Evolutionary conservation across 2,113 vertebrate genomes (phyloP).

Genomic region (Megaleporinus macrocephalus): DNA sequence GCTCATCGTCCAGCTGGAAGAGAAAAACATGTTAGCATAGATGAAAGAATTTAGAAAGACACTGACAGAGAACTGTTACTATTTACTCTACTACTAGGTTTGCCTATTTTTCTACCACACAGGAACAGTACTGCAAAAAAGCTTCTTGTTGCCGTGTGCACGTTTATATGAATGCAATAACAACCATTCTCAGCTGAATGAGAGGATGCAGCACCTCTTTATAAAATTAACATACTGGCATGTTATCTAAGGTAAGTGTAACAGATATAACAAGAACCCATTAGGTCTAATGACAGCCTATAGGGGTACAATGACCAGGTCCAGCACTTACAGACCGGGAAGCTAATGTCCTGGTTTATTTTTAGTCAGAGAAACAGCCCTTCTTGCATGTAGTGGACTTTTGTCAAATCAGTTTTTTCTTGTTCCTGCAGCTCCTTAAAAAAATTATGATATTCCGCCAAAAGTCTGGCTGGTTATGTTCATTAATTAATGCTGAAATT

Average conservation of each 20-base stretch:
- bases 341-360: constrained; percentile 55
- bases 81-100: not conserved
- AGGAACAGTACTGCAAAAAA: not conserved
- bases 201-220: not conserved
- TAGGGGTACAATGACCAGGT: constrained; percentile 27
- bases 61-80: not conserved
- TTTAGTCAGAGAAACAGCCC: constrained; percentile 54
- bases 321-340: constrained; percentile 45
- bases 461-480: constrained; percentile 36
- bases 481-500: not conserved
- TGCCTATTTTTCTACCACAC: constrained; percentile 18
- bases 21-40: constrained; percentile 1
- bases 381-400: constrained; percentile 46
- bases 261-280: not conserved
- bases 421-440: constrained; percentile 42
- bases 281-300: not conserved
- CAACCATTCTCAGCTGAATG: too few relatives aligned
- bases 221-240: not conserved
- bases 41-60: not conserved
- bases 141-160: too few relatives aligned
- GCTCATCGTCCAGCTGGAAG: constrained; percentile 87
- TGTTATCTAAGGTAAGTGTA: not conserved
- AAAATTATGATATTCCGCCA: constrained; percentile 63
- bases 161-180: too few relatives aligned
- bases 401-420: constrained; percentile 44